A percentile compares a stretch with the other conserved stretches of the same genome.
These are phyloP conservation scores for Columba livia DNA, from an alignment of 2,113 vertebrate genomes.

Conservation along the genomic window DNA sequence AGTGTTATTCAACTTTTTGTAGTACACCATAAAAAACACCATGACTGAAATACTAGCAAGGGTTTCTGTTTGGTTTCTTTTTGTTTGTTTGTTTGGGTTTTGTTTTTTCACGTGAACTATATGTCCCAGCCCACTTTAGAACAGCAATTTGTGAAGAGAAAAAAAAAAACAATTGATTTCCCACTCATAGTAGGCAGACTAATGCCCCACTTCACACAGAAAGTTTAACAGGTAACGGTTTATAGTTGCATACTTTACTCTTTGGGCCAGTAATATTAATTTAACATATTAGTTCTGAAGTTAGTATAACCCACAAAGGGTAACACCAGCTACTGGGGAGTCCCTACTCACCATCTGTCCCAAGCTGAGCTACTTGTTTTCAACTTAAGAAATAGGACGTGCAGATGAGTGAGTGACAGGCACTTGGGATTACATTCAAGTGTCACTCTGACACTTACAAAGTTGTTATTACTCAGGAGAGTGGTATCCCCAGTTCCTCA, in stretches of 20 bases:
- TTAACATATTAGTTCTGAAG: background rate
- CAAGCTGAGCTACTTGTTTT: background rate
- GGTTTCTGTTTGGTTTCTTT: accelerated
- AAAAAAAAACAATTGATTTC: background rate
- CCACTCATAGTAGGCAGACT: background rate
- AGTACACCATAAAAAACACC: background rate
- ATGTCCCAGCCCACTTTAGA: background rate
- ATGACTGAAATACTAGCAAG: background rate
- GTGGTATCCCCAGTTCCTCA: conserved; percentile 10
- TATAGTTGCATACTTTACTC: background rate
- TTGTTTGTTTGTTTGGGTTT: too few relatives aligned
- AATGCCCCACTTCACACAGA: background rate
- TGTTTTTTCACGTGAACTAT: background rate
- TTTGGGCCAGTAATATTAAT: background rate
- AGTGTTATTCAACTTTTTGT: background rate
- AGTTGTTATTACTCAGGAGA: background rate
- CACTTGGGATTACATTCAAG: background rate
- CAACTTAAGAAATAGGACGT: background rate
- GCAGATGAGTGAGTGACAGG: background rate
- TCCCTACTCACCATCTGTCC: background rate
- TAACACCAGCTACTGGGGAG: background rate
- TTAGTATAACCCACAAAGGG: background rate
- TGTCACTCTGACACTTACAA: background rate
- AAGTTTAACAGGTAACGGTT: background rate
- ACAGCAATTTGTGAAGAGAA: background rate